Percentiles rank a stretch among this genome's conserved stretches.
phyloP scores from a whole-genome alignment of 2,113 vertebrate species.

The Pagrus major region DNA sequence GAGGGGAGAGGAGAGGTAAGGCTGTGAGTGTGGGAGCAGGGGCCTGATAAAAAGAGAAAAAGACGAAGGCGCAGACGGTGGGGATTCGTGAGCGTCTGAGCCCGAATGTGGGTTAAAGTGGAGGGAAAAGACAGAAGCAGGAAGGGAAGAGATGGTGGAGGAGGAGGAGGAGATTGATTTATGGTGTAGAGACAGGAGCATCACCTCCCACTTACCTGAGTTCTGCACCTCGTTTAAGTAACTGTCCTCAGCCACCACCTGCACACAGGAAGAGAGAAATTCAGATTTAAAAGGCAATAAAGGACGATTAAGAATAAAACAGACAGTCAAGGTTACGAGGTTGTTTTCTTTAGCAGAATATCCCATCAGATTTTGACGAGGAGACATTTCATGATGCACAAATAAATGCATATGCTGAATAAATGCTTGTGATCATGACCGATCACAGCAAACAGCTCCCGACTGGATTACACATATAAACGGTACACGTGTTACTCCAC shows the following conservation, averaged over 20 bases:
- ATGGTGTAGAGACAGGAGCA: not conserved
- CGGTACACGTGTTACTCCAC: no score
- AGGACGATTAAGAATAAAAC: not conserved
- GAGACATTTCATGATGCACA: not conserved
- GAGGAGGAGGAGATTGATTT: constrained; percentile 17
- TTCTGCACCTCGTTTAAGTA: constrained; percentile 86
- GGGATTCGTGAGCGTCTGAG: constrained; percentile 47
- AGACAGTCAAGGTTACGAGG: not conserved
- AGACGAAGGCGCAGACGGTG: not conserved
- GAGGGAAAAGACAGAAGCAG: constrained; percentile 2
- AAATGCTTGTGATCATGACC: not conserved
- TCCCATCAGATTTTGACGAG: not conserved
- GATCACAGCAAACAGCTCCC: not conserved
- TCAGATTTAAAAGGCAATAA: not conserved
- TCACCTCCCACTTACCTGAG: constrained; percentile 79
- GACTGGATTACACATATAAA: no score
- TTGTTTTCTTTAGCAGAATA: not conserved
- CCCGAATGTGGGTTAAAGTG: constrained; percentile 65
- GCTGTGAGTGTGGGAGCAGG: constrained; percentile 14
- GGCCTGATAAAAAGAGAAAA: constrained; percentile 17
- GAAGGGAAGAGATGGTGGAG: constrained; percentile 24
- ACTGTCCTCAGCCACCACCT: constrained; percentile 85
- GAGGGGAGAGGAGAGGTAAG: constrained; percentile 27
- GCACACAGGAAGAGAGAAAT: constrained; percentile 35
- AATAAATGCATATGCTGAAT: not conserved